Evolutionary conservation across 2,113 vertebrate genomes (phyloP), one percentile per base, ranked within the genome.

Genomic region (Apteryx mantelli): DNA sequence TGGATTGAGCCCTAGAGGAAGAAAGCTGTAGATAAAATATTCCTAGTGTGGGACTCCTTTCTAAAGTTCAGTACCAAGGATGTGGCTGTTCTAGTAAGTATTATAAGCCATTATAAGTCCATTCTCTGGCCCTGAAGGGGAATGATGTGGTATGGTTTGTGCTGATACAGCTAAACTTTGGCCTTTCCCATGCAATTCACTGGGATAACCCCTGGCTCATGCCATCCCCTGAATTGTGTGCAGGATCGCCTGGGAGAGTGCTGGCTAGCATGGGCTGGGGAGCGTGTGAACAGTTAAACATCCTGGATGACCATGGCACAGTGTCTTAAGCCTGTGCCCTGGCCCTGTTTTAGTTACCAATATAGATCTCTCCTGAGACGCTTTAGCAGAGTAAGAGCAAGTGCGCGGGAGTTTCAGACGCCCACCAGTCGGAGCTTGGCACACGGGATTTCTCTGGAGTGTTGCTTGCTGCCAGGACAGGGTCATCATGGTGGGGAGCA

Each of bases 111-210:
- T 61, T 25, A 82, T 46, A 46, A 46, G 44, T 64, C 30, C 78
- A 56, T 68, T 16, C 78, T 80, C 48, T 80, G 56, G 78, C 52
- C 63, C 87, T 82, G 53, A 0, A 2, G 20, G 61, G 13, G 1
- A 1, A 3, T 20, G n/a, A 32, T 55, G 56, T 42, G 50, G 7
- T 84, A 14, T 75, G 83, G 65, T 73, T 87, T 79, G 36, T 93
- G 91, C 86, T 89, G 83, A 75, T 92, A 86, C 52, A 95, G 12
- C 65, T 50, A 18, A 81, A 77, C 34, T 75, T 65, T 92, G 93
- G 80, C 83, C 36, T 93, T 56, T 71, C n/a, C 69, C 32, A 3
- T 76, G 61, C 79, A 75, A 36, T 44, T 75, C 40, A 22, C 24
- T 52, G 73, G 73, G 91, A 60, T 64, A 64, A 50, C 64, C 78